phyloP scores from a whole-genome alignment of 1,140 invertebrate species.

The Drosophila grimshawi region DNA sequence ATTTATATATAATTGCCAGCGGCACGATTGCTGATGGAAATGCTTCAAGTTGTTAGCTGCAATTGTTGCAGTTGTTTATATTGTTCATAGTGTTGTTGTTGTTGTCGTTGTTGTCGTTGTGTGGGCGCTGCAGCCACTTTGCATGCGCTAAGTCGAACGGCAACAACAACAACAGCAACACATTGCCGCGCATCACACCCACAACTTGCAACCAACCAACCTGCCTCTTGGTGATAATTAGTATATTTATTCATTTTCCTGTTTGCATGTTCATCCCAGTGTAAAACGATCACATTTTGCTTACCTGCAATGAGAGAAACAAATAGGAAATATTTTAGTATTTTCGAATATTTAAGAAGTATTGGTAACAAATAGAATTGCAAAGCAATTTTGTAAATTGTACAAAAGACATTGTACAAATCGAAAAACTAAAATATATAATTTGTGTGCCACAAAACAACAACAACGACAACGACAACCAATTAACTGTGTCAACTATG shows the following conservation, averaged over 20 bases:
- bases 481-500: conserved; percentile 19
- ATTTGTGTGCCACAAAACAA: conserved; percentile 29
- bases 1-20: conserved; percentile 68
- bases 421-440: conserved; percentile 43
- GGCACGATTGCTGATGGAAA: conserved; percentile 67
- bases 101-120: conserved; percentile 18
- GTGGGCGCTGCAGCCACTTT: conserved; percentile 39
- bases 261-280: conserved; percentile 31
- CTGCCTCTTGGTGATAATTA: conserved; percentile 60
- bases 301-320: conserved; percentile 64
- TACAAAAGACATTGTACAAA: conserved; percentile 11
- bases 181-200: conserved; percentile 62
- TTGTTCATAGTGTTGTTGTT: conserved; percentile 8
- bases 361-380: conserved; percentile 22
- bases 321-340: conserved; percentile 12
- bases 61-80: conserved; percentile 19
- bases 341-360: not conserved
- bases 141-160: conserved; percentile 36
- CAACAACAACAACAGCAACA: conserved; percentile 25
- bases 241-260: not conserved
- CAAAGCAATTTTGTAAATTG: conserved; percentile 24
- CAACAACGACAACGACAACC: conserved; percentile 9
- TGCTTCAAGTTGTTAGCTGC: conserved; percentile 53
- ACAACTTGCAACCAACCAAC: conserved; percentile 21
- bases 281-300: conserved; percentile 10